phyloP scores from a whole-genome alignment of 2,113 vertebrate genomes.

The Hippoglossus stenolepis region DNA sequence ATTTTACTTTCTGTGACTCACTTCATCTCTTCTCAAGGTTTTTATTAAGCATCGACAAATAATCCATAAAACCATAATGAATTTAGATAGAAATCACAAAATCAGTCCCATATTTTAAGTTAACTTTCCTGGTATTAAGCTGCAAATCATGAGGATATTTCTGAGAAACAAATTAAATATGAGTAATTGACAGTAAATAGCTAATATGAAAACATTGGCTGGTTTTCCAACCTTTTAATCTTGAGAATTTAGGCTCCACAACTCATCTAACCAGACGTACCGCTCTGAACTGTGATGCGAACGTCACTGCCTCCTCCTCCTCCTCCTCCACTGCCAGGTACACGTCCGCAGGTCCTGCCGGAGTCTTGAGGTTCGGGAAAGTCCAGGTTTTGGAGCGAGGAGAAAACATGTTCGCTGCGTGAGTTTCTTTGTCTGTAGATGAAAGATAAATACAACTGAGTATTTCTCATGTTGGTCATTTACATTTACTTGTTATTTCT shows the following conservation, averaged over 20 bases:
- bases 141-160: no score
- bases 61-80: neutral
- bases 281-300: conserved; percentile 78
- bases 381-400: conserved; percentile 89
- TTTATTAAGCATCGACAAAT: neutral
- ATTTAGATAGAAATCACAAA: no score
- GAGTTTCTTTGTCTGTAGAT: conserved; percentile 69
- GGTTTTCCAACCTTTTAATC: no score
- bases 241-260: no score
- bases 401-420: conserved; percentile 66
- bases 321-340: conserved; percentile 85
- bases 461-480: no score
- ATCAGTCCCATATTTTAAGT: no score
- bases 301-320: conserved; percentile 81
- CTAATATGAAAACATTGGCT: no score
- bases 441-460: neutral
- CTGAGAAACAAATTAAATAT: no score
- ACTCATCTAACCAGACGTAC: conserved; percentile 27
- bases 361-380: conserved; percentile 88
- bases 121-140: no score
- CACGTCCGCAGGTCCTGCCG: conserved; percentile 79
- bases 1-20: conserved; percentile 33
- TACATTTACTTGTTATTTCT: no score
- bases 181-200: no score
- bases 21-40: neutral